Conservation (phyloP, 2,888 invertebrate genomes). For the Ectemnius continuus region DNA sequence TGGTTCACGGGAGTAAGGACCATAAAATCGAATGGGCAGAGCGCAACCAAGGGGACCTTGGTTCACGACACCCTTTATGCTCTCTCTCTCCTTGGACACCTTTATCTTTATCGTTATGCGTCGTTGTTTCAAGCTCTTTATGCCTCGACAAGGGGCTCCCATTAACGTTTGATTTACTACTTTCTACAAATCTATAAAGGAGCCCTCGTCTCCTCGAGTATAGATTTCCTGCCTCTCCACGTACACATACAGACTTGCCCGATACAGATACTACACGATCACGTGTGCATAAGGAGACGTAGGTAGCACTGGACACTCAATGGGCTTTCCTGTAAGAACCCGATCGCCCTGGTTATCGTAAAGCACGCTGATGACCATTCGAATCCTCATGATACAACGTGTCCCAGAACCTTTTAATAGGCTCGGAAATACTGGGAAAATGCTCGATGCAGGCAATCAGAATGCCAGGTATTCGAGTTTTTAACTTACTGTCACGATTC, state of each 20-base stretch:
- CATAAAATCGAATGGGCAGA: conserved; percentile 55
- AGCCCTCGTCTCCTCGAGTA: conserved; percentile 63
- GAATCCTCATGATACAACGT: background rate
- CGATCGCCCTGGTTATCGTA: background rate
- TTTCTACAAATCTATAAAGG: conserved; percentile 77
- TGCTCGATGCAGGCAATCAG: too few relatives aligned
- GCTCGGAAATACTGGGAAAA: background rate
- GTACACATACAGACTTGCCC: background rate
- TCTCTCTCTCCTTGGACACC: conserved; percentile 50
- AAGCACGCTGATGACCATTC: background rate
- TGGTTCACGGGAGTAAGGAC: conserved; percentile 56
- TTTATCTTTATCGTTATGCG: conserved; percentile 77
- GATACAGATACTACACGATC: conserved; percentile 1
- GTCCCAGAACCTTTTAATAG: background rate
- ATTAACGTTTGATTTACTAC: conserved; percentile 78
- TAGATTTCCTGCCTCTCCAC: conserved; percentile 54
- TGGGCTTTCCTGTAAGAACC: background rate
- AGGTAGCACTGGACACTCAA: conserved; percentile 9
- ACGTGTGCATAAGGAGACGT: background rate
- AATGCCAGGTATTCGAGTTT: too few relatives aligned
- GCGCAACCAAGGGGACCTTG: conserved; percentile 23
- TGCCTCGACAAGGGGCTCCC: conserved; percentile 72
- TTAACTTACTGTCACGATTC: too few relatives aligned
- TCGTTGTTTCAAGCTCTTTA: conserved; percentile 77
- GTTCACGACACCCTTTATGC: conserved; percentile 56